These are phyloP conservation scores for Pelecanoides urinatrix DNA, from an alignment of 2,113 vertebrate genomes.

Conservation along the genomic window DNA sequence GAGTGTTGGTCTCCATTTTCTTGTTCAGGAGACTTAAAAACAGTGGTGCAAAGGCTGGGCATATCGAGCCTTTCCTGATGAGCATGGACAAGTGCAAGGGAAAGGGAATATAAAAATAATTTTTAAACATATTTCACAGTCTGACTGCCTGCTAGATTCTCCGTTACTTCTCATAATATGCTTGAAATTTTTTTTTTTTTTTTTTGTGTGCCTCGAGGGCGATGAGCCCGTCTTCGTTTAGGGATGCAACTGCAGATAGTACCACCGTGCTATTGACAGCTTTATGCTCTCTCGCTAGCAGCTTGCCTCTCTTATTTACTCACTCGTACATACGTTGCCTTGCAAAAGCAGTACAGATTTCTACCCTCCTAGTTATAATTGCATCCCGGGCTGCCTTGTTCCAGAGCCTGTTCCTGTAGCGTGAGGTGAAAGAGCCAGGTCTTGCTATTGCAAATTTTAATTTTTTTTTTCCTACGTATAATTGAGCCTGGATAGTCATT, in stretches of 20 bases:
- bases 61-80: neutral
- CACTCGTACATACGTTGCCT: neutral
- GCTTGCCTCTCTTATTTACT: conserved; percentile 53
- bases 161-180: conserved; percentile 70
- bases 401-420: neutral
- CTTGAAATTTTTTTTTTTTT: conserved; percentile 68
- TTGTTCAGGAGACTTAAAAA: neutral
- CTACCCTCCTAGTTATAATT: conserved; percentile 14
- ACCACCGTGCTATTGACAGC: conserved; percentile 30
- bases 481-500: neutral
- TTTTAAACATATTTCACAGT: conserved; percentile 31
- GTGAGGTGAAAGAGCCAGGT: neutral
- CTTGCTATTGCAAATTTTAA: neutral
- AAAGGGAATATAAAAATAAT: neutral
- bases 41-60: neutral
- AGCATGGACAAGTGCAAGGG: neutral
- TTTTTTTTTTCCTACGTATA: neutral
- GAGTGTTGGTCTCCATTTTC: neutral
- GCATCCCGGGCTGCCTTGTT: neutral
- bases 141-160: conserved; percentile 63
- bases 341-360: neutral
- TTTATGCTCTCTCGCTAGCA: conserved; percentile 29
- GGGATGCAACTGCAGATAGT: conserved; percentile 65
- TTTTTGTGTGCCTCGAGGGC: conserved; percentile 66
- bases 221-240: conserved; percentile 69